A percentile compares a stretch with the other conserved stretches of the same genome.
Conservation (phyloP, 2,797 vertebrate species). For the Salmo trutta region DNA sequence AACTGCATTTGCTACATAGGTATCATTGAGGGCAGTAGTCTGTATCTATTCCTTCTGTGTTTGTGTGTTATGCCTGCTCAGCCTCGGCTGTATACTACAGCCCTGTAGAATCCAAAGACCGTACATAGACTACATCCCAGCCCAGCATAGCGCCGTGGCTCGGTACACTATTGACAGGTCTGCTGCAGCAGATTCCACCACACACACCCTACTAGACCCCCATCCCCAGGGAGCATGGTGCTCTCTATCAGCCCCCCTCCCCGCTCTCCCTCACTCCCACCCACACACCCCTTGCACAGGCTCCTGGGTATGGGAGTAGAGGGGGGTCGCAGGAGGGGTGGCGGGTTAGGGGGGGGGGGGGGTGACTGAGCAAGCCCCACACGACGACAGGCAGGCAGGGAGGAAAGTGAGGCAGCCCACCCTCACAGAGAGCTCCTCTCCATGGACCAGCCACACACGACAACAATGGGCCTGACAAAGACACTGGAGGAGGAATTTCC, state of each 20-base stretch:
- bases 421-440: conserved; percentile 68
- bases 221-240: conserved; percentile 7
- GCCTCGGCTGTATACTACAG: too few species aligned
- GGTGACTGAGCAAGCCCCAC: conserved; percentile 60
- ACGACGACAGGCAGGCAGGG: conserved; percentile 62
- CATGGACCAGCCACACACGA: conserved; percentile 65
- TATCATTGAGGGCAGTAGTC: too few species aligned
- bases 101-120: neutral
- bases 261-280: neutral
- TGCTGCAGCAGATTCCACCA: conserved; percentile 64
- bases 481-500: conserved; percentile 72
- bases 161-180: conserved; percentile 66
- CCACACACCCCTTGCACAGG: conserved; percentile 30
- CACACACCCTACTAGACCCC: conserved; percentile 54
- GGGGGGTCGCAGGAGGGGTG: conserved; percentile 45
- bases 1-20: too few species aligned
- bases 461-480: conserved; percentile 76
- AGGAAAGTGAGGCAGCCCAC: conserved; percentile 42
- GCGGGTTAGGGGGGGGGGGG: conserved; percentile 38
- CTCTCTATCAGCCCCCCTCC: conserved; percentile 8
- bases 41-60: too few species aligned
- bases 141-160: conserved; percentile 24
- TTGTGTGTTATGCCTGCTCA: too few species aligned
- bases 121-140: neutral
- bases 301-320: conserved; percentile 59